Conservation (phyloP, 2,888 invertebrate genomes). For the Anoplius nigerrimus region DNA sequence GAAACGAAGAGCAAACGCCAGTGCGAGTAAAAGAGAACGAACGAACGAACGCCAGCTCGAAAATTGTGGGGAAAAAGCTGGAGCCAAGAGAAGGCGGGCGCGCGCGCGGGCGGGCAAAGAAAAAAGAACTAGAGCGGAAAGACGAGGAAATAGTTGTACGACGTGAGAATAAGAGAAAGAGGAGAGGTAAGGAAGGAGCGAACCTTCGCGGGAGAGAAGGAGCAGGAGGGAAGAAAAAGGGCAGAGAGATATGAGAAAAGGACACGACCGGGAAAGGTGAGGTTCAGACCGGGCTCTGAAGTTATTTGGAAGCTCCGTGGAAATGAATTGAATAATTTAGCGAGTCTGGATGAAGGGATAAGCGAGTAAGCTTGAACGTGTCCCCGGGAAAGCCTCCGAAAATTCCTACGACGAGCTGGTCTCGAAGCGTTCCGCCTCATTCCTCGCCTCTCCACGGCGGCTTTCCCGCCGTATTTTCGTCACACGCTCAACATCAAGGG, state of each 20-base stretch:
- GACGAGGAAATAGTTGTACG: not conserved
- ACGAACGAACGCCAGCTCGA: not conserved
- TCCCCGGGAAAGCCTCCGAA: conserved; percentile 37
- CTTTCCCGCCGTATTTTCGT: conserved; percentile 32
- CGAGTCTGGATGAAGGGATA: conserved; percentile 44
- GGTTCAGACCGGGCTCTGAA: conserved; percentile 29
- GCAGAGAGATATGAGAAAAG: conserved; percentile 8
- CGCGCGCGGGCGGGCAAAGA: no score
- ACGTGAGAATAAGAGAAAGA: not conserved
- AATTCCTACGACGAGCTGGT: conserved; percentile 40
- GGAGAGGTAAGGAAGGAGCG: not conserved
- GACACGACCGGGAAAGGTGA: not conserved
- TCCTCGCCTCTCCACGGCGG: conserved; percentile 16
- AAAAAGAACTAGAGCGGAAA: conserved; percentile 1
- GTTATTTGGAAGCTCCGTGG: conserved; percentile 45
- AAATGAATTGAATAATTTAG: conserved; percentile 64
- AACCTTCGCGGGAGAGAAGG: conserved; percentile 1
- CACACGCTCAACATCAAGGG: conserved; percentile 20
- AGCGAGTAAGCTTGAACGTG: conserved; percentile 48
- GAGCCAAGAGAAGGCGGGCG: conserved; percentile 3
- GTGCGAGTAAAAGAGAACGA: not conserved
- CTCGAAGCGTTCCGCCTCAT: conserved; percentile 35
- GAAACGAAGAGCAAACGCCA: conserved; percentile 4
- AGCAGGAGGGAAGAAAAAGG: conserved; percentile 13
- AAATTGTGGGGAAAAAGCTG: not conserved